Conservation (phyloP, 2,113 vertebrate species). For the Pseudonaja textilis region DNA sequence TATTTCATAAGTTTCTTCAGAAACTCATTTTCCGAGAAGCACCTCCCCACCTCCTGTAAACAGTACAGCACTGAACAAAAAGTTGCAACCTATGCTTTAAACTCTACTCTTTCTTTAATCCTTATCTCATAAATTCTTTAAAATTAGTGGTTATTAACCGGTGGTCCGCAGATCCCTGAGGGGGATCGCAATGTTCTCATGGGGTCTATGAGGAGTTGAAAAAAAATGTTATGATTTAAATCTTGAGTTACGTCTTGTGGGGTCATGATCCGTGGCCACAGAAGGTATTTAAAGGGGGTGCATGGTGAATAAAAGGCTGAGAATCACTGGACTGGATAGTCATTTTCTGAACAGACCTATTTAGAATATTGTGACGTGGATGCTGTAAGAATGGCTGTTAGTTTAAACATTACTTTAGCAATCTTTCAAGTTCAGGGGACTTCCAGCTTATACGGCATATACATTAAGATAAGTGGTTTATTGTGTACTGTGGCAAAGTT, state of each 20-base stretch:
- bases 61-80: not conserved
- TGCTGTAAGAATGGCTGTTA: not conserved
- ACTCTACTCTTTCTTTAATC: not conserved
- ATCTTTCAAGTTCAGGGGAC: not conserved
- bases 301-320: not conserved
- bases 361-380: not conserved
- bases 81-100: not conserved
- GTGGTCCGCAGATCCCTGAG: not conserved
- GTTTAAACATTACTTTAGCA: not conserved
- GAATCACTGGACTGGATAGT: not conserved
- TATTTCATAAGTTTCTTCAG: not conserved
- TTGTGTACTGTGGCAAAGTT: not conserved
- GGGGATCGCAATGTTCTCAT: not conserved
- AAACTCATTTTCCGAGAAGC: not conserved
- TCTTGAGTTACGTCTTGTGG: not conserved
- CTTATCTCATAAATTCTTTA: not conserved
- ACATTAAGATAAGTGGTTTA: not conserved
- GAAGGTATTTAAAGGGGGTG: not conserved
- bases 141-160: not conserved
- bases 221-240: not conserved
- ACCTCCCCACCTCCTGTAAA: not conserved
- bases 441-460: not conserved
- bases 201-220: not conserved
- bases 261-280: not conserved
- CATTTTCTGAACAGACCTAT: not conserved